Evolutionary conservation across 2,888 invertebrate species (phyloP).

Genomic region (Callinectes sapidus): DNA sequence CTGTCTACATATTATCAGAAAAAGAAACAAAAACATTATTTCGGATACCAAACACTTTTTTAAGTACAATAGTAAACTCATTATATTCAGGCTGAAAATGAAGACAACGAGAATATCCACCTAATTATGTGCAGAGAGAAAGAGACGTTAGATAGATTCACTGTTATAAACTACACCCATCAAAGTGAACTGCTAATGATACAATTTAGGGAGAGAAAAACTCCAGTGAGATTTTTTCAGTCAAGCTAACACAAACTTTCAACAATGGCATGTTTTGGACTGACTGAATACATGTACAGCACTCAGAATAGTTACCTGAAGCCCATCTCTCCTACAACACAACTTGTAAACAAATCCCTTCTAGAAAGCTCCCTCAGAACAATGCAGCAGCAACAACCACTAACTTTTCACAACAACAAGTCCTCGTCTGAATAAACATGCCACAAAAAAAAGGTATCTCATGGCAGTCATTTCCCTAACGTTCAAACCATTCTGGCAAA

Average conservation of each 20-base stretch:
- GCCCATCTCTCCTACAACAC: too few relatives aligned
- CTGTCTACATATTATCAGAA: not conserved
- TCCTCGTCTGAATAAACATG: too few relatives aligned
- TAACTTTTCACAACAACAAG: too few relatives aligned
- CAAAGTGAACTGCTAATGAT: not conserved
- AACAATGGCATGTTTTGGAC: not conserved
- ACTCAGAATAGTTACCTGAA: too few relatives aligned
- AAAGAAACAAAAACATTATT: not conserved
- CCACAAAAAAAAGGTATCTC: too few relatives aligned
- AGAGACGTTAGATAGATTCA: not conserved
- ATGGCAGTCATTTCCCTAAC: too few relatives aligned
- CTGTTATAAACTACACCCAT: constrained; percentile 11
- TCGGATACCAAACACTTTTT: constrained; percentile 2
- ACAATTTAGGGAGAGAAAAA: not conserved
- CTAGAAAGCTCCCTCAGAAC: too few relatives aligned
- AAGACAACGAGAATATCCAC: not conserved
- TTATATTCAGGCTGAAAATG: constrained; percentile 13
- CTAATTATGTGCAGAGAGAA: not conserved
- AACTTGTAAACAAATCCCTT: too few relatives aligned
- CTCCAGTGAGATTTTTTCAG: too few relatives aligned
- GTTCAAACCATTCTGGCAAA: too few relatives aligned
- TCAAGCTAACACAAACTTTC: not conserved
- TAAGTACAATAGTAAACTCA: not conserved
- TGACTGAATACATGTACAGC: too few relatives aligned
- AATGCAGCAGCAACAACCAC: too few relatives aligned